Percentiles rank a stretch among this genome's conserved stretches.
These are phyloP conservation scores for Formica exsecta DNA, from an alignment of 1,140 invertebrate species.

Conservation along the genomic window DNA sequence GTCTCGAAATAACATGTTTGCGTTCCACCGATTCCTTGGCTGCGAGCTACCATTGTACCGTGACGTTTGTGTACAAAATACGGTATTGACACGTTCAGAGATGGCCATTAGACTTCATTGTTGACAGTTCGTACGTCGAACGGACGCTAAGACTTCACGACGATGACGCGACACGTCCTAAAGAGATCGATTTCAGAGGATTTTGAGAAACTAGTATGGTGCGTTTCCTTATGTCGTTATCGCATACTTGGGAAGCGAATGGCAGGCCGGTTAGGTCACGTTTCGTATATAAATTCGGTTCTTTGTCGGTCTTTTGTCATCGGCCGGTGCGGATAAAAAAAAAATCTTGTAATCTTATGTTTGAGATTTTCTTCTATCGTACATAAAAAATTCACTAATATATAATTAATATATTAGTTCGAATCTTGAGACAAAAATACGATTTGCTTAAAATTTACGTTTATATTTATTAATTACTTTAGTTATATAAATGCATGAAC, in stretches of 20 bases:
- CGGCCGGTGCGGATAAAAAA: neutral
- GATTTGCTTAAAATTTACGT: too few relatives aligned
- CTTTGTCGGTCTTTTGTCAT: conserved; percentile 48
- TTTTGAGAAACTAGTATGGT: conserved; percentile 74
- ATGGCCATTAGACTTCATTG: conserved; percentile 71
- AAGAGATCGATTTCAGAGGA: conserved; percentile 76
- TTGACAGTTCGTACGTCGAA: conserved; percentile 66
- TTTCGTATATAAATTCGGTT: conserved; percentile 72
- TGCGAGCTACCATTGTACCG: conserved; percentile 73
- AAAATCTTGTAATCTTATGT: conserved; percentile 15
- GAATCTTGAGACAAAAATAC: too few relatives aligned
- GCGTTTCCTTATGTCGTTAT: conserved; percentile 72
- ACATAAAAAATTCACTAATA: neutral
- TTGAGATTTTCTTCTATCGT: neutral
- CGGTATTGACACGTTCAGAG: conserved; percentile 81
- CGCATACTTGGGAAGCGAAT: conserved; percentile 69
- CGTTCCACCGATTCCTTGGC: conserved; percentile 72
- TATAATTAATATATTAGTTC: too few relatives aligned
- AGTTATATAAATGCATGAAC: neutral
- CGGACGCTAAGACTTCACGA: conserved; percentile 63
- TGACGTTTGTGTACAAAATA: conserved; percentile 84
- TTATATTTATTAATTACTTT: neutral
- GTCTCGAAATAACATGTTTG: conserved; percentile 76
- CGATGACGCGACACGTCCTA: conserved; percentile 77
- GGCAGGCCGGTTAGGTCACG: conserved; percentile 71